phyloP scores from a whole-genome alignment of 2,113 vertebrate genomes.

The Nothocercus nigrocapillus region DNA sequence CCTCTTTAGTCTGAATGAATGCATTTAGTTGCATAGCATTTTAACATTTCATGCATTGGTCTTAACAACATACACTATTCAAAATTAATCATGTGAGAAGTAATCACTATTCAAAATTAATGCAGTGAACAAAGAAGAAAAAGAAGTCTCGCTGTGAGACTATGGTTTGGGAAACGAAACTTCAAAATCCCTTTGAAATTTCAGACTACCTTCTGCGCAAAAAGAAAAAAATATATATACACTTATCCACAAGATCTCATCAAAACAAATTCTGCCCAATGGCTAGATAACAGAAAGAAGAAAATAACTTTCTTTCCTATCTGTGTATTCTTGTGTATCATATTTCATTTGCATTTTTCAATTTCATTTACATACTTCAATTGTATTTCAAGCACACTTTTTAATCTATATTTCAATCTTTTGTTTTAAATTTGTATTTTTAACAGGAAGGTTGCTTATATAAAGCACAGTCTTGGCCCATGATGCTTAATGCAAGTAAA shows the following conservation, averaged over 20 bases:
- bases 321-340: neutral
- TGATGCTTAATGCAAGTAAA: neutral
- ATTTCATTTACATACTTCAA: too few species aligned
- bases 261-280: neutral
- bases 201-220: neutral
- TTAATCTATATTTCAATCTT: neutral
- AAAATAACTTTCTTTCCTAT: neutral
- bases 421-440: neutral
- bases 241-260: neutral
- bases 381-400: neutral
- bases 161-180: neutral
- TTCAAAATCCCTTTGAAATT: neutral
- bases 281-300: neutral
- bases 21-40: neutral
- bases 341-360: too few species aligned
- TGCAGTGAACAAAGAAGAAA: neutral
- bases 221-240: neutral
- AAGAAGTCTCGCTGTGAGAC: neutral
- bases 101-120: neutral
- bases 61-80: neutral
- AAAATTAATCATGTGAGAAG: neutral
- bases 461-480: constrained; percentile 26
- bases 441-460: constrained; percentile 50
- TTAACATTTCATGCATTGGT: neutral
- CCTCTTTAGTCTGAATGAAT: neutral